These are phyloP conservation scores for Bilobella aurantiaca DNA, from an alignment of 1,140 invertebrate species.

Conservation along the genomic window DNA sequence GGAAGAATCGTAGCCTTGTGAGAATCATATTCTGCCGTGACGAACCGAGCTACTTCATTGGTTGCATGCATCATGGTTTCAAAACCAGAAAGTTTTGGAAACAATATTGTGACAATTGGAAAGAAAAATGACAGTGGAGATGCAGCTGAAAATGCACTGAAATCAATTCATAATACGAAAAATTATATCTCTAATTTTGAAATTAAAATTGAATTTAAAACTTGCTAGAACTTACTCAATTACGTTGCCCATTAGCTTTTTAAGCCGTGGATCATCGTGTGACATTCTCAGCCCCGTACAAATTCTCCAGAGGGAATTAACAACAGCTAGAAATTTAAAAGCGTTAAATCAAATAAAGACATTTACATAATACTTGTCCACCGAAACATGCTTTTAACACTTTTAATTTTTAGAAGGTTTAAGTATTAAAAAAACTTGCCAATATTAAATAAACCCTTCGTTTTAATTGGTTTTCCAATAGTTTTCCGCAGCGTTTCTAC, in stretches of 20 bases:
- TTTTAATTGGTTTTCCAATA: constrained; percentile 4
- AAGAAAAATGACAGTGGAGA: neutral
- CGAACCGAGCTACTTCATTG: too few relatives aligned
- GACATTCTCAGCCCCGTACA: neutral
- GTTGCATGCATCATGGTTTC: neutral
- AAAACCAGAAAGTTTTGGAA: neutral
- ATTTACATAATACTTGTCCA: neutral
- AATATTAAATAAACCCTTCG: constrained; percentile 2
- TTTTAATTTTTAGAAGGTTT: neutral
- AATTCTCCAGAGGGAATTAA: constrained; percentile 15
- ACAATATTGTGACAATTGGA: neutral
- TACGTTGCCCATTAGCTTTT: neutral
- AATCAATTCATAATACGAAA: neutral
- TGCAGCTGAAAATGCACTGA: neutral
- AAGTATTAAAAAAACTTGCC: constrained; percentile 27
- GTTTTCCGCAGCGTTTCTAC: constrained; percentile 6
- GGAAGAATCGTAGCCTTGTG: too few relatives aligned
- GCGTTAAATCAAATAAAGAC: neutral
- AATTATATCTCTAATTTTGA: neutral
- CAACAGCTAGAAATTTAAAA: neutral
- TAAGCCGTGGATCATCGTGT: constrained; percentile 10
- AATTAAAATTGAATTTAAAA: too few relatives aligned
- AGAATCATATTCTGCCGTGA: neutral
- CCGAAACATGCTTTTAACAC: neutral
- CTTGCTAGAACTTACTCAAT: neutral